phyloP scores from a whole-genome alignment of 1,140 invertebrate species.

The Argopecten irradians region DNA sequence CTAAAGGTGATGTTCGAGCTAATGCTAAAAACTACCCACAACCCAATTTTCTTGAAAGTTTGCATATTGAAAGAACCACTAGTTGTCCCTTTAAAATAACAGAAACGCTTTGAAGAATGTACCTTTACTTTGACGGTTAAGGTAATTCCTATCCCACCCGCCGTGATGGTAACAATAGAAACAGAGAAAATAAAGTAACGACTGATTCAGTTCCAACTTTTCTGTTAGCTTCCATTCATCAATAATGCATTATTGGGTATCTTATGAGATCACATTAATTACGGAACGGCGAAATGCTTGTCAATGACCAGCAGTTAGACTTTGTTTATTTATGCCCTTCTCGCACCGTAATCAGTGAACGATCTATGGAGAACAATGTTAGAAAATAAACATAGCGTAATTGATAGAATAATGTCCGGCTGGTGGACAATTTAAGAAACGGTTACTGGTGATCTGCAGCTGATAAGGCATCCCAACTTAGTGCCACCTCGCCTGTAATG shows the following conservation, averaged over 20 bases:
- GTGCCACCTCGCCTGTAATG: constrained; percentile 2
- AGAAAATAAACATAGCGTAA: background rate
- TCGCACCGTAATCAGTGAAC: background rate
- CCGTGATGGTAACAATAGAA: background rate
- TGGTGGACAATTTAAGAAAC: background rate
- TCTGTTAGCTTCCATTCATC: background rate
- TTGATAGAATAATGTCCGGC: constrained; percentile 7
- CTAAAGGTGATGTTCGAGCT: no score
- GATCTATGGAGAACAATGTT: background rate
- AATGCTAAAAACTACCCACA: no score
- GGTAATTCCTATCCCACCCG: no score
- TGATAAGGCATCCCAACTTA: background rate
- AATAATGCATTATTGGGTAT: background rate
- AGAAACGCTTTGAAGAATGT: no score
- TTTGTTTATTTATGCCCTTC: background rate
- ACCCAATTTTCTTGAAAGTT: no score
- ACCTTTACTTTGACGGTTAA: no score
- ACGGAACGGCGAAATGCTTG: background rate
- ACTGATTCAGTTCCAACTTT: background rate
- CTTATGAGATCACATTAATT: background rate
- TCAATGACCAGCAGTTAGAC: background rate
- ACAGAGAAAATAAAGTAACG: background rate
- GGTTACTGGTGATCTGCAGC: background rate
- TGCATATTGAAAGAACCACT: no score
- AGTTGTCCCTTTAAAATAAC: no score